Conservation (phyloP, 1,140 invertebrate species). For the Atta texana region DNA sequence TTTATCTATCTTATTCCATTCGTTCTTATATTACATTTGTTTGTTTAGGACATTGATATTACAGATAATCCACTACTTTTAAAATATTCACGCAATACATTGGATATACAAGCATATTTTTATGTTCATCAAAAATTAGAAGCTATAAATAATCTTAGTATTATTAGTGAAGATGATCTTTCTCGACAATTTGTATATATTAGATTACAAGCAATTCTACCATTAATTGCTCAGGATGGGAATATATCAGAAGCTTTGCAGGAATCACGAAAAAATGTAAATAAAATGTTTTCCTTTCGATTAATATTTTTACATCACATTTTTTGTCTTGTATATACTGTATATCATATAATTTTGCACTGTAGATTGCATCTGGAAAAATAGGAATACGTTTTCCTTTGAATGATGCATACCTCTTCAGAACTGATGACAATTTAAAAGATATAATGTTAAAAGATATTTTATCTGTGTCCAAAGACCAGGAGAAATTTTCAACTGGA, state of each 20-base stretch:
- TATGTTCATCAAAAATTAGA: slow-evolving; percentile 91
- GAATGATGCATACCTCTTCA: slow-evolving; percentile 88
- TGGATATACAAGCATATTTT: slow-evolving; percentile 88
- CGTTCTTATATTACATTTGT: slow-evolving; percentile 8
- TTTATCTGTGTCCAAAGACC: slow-evolving; percentile 81
- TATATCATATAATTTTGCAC: slow-evolving; percentile 18
- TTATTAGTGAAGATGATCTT: slow-evolving; percentile 88
- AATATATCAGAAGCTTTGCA: slow-evolving; percentile 80
- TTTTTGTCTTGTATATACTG: background rate
- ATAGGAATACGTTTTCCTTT: slow-evolving; percentile 89
- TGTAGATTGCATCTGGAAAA: slow-evolving; percentile 88
- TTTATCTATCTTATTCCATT: background rate
- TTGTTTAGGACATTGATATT: slow-evolving; percentile 89
- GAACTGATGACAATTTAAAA: slow-evolving; percentile 86
- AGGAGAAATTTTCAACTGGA: slow-evolving; percentile 79
- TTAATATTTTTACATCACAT: slow-evolving; percentile 13
- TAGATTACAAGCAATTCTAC: slow-evolving; percentile 84
- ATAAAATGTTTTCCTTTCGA: background rate
- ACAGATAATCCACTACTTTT: slow-evolving; percentile 92
- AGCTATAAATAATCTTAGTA: slow-evolving; percentile 87
- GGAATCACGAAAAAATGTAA: slow-evolving; percentile 83
- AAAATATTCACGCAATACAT: slow-evolving; percentile 87
- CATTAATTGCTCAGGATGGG: slow-evolving; percentile 78
- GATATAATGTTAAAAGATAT: slow-evolving; percentile 88
- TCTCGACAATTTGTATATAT: slow-evolving; percentile 90